Conservation (phyloP, 2,797 vertebrate genomes). For the Melanotaenia maccullochi region DNA sequence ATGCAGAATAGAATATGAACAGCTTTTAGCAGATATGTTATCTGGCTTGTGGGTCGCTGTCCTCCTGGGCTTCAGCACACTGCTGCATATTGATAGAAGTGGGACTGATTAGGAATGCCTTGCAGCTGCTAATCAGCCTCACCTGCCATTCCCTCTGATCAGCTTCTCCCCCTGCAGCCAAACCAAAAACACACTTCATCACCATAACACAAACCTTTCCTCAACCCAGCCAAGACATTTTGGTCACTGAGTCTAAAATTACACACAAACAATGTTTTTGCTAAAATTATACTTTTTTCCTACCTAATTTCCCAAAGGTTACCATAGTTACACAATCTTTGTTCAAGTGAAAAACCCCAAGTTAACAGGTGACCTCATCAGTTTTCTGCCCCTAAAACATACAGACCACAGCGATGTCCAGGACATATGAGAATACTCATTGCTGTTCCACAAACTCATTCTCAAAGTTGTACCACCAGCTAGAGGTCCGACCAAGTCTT, state of each 20-base stretch:
- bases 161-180: background rate
- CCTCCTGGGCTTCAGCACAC: conserved; percentile 1
- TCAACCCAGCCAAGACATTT: background rate
- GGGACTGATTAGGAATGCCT: background rate
- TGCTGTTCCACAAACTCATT: too few species aligned
- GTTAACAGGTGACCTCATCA: too few species aligned
- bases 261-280: too few species aligned
- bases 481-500: too few species aligned
- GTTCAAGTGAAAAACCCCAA: background rate
- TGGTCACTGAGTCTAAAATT: background rate
- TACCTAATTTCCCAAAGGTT: too few species aligned
- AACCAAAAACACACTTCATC: background rate
- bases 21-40: background rate
- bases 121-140: conserved; percentile 10
- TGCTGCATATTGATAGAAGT: background rate
- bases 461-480: too few species aligned
- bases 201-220: background rate
- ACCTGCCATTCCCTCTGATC: background rate
- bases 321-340: too few species aligned
- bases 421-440: too few species aligned
- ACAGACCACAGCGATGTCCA: too few species aligned
- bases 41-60: background rate
- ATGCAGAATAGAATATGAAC: background rate
- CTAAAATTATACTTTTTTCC: too few species aligned
- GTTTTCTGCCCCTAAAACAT: too few species aligned